Evolutionary conservation across 2,888 invertebrate species (phyloP).

Genomic region (Chymomyza procnemis): DNA sequence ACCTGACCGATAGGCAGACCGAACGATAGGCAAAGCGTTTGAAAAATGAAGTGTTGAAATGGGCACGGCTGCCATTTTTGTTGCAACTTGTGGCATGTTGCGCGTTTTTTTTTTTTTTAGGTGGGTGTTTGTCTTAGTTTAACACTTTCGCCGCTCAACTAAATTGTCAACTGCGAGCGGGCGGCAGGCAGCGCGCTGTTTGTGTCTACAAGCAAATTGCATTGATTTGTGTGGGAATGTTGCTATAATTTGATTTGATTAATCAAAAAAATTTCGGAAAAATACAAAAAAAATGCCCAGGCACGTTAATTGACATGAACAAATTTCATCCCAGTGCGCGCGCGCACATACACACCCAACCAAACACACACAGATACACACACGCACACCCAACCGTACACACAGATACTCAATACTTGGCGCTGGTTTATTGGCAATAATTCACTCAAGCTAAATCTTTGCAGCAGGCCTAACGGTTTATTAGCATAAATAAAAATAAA

Average conservation of each 20-base stretch:
- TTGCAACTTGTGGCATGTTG: conserved; percentile 23
- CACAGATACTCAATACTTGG: not conserved
- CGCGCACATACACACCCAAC: too few species aligned
- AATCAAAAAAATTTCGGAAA: conserved; percentile 45
- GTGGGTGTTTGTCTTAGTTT: conserved; percentile 68
- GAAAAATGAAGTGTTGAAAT: conserved; percentile 36
- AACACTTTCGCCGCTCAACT: conserved; percentile 62
- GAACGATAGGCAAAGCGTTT: not conserved
- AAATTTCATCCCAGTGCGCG: conserved; percentile 51
- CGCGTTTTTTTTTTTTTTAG: conserved; percentile 53
- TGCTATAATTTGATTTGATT: conserved; percentile 71
- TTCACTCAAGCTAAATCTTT: conserved; percentile 51
- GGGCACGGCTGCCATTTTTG: conserved; percentile 53
- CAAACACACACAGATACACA: not conserved
- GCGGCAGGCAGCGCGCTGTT: conserved; percentile 5
- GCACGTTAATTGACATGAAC: conserved; percentile 14
- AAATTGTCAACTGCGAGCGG: conserved; percentile 42
- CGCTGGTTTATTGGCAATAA: conserved; percentile 53
- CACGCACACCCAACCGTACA: too few species aligned
- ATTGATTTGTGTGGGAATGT: conserved; percentile 72
- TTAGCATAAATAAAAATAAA: conserved; percentile 73
- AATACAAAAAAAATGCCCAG: not conserved
- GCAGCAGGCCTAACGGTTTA: conserved; percentile 59
- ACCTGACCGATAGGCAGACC: conserved; percentile 3
- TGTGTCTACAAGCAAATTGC: conserved; percentile 46